Base-by-base conservation (phyloP, 2,888 invertebrate species). In the Drosophila fungiperda region DNA sequence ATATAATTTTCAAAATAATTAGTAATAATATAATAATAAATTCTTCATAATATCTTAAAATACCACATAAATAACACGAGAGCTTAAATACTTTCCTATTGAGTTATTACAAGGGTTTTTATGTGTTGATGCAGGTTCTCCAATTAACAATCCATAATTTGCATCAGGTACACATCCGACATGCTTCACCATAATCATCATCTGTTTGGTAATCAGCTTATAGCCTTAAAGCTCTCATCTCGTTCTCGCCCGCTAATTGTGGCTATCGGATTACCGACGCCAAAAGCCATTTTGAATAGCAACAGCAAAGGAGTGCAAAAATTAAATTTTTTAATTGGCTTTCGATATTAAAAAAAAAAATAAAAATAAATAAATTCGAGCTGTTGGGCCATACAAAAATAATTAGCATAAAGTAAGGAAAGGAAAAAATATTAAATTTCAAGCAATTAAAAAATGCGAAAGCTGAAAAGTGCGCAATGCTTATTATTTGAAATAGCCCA, bases 391-490 rank as follows among this genome's bases (percentile, higher is more conserved):
- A 86, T 76, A 65, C 73, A 52, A 83, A 83, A 76, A 83, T 87
- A 87, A 89, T 87, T 90, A 90, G 90, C 87, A 90, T 78, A 77
- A 86, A 76, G 73, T 71, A 73, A 78, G 71, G 74, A 57, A 79
- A 76, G 67, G 67, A 68, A 45, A 80, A 88, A 87, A 87, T 87
- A 87, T 87, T 90, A 83, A 87, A 89, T 87, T 90, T 87, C 90
- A 90, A 42, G 89, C 82, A 90, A 90, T 87, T 84, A 89, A 90
- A 86, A 85, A 77, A 82, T 65, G 72, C 59, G 60, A 73, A 63
- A 65, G 70, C 78, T 70, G 58, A 54, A 80, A 86, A 90, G 81
- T 78, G 78, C 71, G 61, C 84, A 71, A 69, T 61, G 71, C 68
- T 73, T 84, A 58, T 69, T 55, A 55, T 68, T 49, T 23, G 26